Conservation (phyloP, 2,113 vertebrate species). For the Abramis brama region DNA sequence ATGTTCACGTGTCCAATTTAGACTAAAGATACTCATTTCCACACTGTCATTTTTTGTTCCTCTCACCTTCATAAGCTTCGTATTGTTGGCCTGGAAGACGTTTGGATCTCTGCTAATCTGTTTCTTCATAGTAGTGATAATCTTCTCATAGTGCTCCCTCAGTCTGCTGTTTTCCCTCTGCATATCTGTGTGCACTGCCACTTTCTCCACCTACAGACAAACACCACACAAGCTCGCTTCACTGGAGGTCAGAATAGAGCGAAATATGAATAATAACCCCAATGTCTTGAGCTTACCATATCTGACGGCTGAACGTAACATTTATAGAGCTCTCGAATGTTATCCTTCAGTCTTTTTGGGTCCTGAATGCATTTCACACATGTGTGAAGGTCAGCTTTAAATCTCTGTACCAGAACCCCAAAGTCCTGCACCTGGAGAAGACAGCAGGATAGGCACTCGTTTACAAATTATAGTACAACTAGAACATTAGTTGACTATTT, state of each 20-base stretch:
- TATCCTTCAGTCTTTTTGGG: conserved; percentile 82
- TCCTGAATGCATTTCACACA: conserved; percentile 86
- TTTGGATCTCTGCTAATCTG: conserved; percentile 79
- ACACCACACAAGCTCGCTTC: not conserved
- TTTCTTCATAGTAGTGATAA: conserved; percentile 79
- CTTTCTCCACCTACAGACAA: conserved; percentile 77
- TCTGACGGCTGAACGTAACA: conserved; percentile 80
- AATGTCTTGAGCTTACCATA: conserved; percentile 74
- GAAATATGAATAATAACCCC: not conserved
- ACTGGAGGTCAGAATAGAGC: too few species aligned
- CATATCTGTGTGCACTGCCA: conserved; percentile 74
- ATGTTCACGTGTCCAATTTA: not conserved
- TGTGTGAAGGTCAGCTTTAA: conserved; percentile 86
- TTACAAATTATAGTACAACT: too few species aligned
- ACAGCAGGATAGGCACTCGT: conserved; percentile 35
- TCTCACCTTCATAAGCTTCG: conserved; percentile 85
- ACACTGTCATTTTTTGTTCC: not conserved
- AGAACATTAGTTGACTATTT: not conserved
- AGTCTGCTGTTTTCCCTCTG: conserved; percentile 78
- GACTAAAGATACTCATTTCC: conserved; percentile 49
- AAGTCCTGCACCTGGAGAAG: conserved; percentile 77
- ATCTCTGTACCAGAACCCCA: conserved; percentile 78
- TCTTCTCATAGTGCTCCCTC: conserved; percentile 82
- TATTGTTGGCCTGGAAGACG: conserved; percentile 77
- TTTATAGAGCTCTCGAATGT: conserved; percentile 75